A percentile compares a stretch with the other conserved stretches of the same genome.
Conservation (phyloP, 1,140 invertebrate genomes). For the Ostrea edulis region DNA sequence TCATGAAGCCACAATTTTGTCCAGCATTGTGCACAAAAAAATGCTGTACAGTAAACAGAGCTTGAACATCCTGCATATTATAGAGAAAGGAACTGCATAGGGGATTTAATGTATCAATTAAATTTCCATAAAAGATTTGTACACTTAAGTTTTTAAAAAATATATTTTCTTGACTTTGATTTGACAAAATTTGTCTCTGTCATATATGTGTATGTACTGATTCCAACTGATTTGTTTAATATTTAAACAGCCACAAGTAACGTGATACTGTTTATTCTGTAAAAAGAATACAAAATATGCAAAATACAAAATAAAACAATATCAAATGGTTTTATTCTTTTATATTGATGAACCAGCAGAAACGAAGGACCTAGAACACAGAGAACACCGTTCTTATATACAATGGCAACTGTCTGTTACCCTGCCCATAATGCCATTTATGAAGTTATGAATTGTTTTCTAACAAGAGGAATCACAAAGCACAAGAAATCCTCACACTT, state of each 20-base stretch:
- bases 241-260: constrained; percentile 1
- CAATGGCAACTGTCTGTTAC: not conserved
- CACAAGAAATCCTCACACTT: not conserved
- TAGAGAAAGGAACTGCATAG: too few species aligned
- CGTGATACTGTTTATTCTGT: constrained; percentile 33
- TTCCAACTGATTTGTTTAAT: not conserved
- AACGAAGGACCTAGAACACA: not conserved
- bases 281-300: constrained; percentile 29
- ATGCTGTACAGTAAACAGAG: not conserved
- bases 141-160: not conserved
- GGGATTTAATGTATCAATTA: too few species aligned
- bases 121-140: too few species aligned
- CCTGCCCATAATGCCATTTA: not conserved
- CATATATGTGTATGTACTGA: not conserved
- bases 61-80: not conserved
- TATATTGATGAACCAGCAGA: constrained; percentile 22
- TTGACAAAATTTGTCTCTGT: constrained; percentile 7
- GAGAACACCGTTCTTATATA: not conserved
- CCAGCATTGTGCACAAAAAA: not conserved
- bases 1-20: not conserved
- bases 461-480: not conserved
- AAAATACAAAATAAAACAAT: constrained; percentile 38
- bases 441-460: not conserved
- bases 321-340: not conserved
- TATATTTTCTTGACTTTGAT: not conserved